Evolutionary conservation across 2,888 invertebrate species (phyloP), one percentile per base, ranked within the genome.

Genomic region (Plutella xylostella): DNA sequence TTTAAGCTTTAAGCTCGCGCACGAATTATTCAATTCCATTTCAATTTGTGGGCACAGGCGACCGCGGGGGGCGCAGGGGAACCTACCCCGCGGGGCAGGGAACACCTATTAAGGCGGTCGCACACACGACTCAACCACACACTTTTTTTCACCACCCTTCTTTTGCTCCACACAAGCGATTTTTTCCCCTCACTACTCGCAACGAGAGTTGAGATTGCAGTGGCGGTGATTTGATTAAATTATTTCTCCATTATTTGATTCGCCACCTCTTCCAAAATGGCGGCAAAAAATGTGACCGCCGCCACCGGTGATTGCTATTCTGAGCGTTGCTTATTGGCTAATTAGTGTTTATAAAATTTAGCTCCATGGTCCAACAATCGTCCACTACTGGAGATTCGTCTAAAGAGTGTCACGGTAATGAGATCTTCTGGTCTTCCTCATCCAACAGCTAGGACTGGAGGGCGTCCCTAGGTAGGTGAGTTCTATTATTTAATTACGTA

Each of bases 221-320:
- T 50, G 57, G 52, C 48, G 50, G 51, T 50, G 47, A 52, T 59
- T 57, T 75, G 69, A 79, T 82, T 79, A 72, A 76, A 80, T 82
- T 76, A 80, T 76, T 78, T 79, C 72, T 63, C 72, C 73, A 77
- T 80, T 78, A 80, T 80, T 76, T 72, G 74, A 80, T 78, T 79
- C 77, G 63, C 76, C 77, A 80, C 79, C 80, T 76, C 67, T 77
- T 76, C 72, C 80, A 82, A 80, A 68, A 82, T 82, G 82, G 82
- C 82, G 72, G 67, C 69, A 65, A 66, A 68, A 65, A 65, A 68
- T 15, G 19, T 9, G 34, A 7, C 14, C 22, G 1, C 19, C n/a
- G n/a, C n/a, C n/a, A n/a, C n/a, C n/a, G n/a, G n/a, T n/a, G n/a
- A n/a, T n/a, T n/a, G n/a, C n/a, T n/a, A n/a, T n/a, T n/a, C n/a